Percentiles rank a stretch among this genome's conserved stretches.
phyloP scores from a whole-genome alignment of 2,113 vertebrate species.

The Callipepla californica region DNA sequence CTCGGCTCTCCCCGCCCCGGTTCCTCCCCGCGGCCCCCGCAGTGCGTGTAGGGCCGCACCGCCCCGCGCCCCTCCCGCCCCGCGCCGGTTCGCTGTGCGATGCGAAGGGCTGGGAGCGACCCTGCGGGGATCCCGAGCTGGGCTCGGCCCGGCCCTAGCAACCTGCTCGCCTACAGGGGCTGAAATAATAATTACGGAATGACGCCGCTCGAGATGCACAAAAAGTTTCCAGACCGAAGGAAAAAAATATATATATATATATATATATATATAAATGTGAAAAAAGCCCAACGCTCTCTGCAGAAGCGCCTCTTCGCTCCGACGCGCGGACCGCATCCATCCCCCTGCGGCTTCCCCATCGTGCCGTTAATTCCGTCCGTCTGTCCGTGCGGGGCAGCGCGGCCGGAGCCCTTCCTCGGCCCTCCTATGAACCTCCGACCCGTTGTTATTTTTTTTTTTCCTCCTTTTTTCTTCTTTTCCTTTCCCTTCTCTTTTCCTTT shows the following conservation, averaged over 20 bases:
- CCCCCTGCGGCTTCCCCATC: not conserved
- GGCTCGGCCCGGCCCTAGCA: not conserved
- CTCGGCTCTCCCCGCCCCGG: not conserved
- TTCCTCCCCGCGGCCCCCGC: too few species aligned
- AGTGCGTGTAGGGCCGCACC: too few species aligned
- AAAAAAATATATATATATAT: too few species aligned
- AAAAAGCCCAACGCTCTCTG: not conserved
- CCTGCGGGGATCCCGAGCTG: too few species aligned
- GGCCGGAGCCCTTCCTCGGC: not conserved
- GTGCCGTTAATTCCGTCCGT: not conserved
- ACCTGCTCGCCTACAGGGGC: not conserved
- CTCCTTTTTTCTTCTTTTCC: too few species aligned
- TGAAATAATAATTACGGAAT: constrained; percentile 4
- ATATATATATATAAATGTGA: too few species aligned
- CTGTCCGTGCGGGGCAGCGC: not conserved
- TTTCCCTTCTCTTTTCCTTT: too few species aligned
- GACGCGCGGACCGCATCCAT: not conserved
- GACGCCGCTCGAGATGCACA: not conserved
- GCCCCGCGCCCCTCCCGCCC: too few species aligned
- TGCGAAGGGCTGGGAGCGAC: too few species aligned
- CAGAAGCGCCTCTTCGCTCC: not conserved
- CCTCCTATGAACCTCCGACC: too few species aligned
- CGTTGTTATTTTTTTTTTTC: too few species aligned
- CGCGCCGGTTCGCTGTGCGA: too few species aligned
- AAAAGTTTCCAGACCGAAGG: not conserved